phyloP scores from a whole-genome alignment of 2,888 invertebrate genomes.

The Schizotus pectinicornis region DNA sequence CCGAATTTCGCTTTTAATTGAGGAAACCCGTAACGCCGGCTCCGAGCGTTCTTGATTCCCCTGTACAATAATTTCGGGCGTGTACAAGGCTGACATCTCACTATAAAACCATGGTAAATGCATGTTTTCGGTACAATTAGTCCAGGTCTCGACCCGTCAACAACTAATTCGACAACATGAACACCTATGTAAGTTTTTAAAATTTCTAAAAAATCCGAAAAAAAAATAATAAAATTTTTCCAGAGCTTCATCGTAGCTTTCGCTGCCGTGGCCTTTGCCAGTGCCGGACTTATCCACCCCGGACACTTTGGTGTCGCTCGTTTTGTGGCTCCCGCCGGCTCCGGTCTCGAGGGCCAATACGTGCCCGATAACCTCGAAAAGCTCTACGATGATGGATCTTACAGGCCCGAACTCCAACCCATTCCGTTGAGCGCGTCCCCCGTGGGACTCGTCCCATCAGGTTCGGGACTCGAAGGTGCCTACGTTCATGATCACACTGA shows the following conservation, averaged over 20 bases:
- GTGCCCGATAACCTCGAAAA: constrained; percentile 34
- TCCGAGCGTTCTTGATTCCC: constrained; percentile 9
- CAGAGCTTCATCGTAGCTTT: constrained; percentile 16
- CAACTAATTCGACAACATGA: constrained; percentile 14
- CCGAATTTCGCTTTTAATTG: constrained; percentile 15
- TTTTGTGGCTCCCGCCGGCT: not conserved
- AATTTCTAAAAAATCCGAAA: not conserved
- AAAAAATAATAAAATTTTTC: constrained; percentile 1
- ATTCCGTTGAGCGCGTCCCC: not conserved
- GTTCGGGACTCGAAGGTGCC: too few species aligned
- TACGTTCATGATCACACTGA: not conserved
- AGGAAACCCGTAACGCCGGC: constrained; percentile 18
- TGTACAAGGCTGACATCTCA: constrained; percentile 26
- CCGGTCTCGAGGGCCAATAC: constrained; percentile 42
- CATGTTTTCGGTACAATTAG: constrained; percentile 17
- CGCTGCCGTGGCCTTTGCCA: constrained; percentile 8
- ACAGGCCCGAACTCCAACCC: constrained; percentile 32
- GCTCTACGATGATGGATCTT: constrained; percentile 41
- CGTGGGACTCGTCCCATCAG: too few species aligned
- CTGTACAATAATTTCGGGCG: constrained; percentile 22
- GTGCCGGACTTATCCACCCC: constrained; percentile 14
- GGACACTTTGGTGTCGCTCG: not conserved
- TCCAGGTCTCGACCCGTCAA: not conserved
- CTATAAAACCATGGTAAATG: constrained; percentile 23
- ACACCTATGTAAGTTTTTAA: constrained; percentile 16